Evolutionary conservation across 1,140 invertebrate genomes (phyloP).

Genomic region (Pissodes strobi): DNA sequence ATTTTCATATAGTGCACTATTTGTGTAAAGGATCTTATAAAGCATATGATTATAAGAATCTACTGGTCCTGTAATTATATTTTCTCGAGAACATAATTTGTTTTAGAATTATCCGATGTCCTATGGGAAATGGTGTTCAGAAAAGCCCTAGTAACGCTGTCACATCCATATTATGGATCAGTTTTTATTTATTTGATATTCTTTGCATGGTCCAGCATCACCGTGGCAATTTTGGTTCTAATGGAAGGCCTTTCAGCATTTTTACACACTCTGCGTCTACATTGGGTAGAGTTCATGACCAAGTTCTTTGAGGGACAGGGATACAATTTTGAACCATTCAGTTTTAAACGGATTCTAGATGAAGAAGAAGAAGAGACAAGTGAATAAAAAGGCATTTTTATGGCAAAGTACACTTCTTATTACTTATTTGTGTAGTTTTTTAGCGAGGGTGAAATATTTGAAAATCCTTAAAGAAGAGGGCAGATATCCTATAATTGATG

Average conservation of each 20-base stretch:
- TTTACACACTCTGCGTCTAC: slow-evolving; percentile 94
- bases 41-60: no score
- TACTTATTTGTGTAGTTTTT: background rate
- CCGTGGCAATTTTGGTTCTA: slow-evolving; percentile 89
- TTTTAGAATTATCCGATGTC: slow-evolving; percentile 90
- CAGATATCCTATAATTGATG: no score
- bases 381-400: background rate
- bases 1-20: no score
- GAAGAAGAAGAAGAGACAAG: slow-evolving; percentile 58
- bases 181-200: slow-evolving; percentile 79
- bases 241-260: slow-evolving; percentile 99
- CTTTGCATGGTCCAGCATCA: slow-evolving; percentile 79
- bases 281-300: slow-evolving; percentile 71
- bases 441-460: background rate
- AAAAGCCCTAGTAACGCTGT: slow-evolving; percentile 65
- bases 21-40: no score
- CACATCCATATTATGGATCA: slow-evolving; percentile 67
- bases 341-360: slow-evolving; percentile 83
- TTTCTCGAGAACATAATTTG: slow-evolving; percentile 1
- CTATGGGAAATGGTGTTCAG: slow-evolving; percentile 93
- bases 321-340: slow-evolving; percentile 89
- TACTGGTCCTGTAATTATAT: no score
- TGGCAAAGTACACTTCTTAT: background rate
- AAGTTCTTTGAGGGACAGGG: slow-evolving; percentile 93
- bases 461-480: no score